phyloP scores from a whole-genome alignment of 2,888 invertebrate genomes.

The Drosophila barbarae region DNA sequence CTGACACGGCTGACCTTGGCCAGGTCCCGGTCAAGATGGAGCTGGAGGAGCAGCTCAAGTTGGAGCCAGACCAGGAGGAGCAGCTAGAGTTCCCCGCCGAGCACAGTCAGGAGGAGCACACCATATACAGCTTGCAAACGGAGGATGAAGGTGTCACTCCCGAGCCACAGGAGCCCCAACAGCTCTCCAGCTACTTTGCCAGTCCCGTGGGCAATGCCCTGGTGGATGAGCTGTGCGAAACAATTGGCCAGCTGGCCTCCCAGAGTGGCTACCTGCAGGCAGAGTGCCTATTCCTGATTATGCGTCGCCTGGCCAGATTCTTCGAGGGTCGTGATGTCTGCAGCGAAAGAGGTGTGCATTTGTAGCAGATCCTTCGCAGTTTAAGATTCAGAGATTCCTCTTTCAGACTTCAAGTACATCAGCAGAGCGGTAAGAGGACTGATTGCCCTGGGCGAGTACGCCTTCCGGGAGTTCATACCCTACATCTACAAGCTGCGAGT shows the following conservation, averaged over 20 bases:
- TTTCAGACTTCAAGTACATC: conserved; percentile 77
- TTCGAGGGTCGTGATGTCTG: conserved; percentile 69
- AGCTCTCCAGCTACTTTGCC: conserved; percentile 73
- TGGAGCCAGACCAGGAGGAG: conserved; percentile 15
- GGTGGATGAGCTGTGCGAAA: conserved; percentile 76
- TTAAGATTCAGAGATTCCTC: background rate
- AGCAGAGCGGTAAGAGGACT: conserved; percentile 76
- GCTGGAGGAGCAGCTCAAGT: conserved; percentile 11
- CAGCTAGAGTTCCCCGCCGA: conserved; percentile 36
- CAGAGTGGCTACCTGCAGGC: conserved; percentile 77
- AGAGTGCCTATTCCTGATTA: conserved; percentile 76
- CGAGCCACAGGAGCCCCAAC: conserved; percentile 51
- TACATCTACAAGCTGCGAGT: conserved; percentile 75
- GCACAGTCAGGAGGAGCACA: conserved; percentile 54
- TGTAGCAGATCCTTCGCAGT: background rate
- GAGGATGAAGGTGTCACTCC: conserved; percentile 64
- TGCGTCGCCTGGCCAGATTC: conserved; percentile 72
- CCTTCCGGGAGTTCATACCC: conserved; percentile 78
- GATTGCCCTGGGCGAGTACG: conserved; percentile 77
- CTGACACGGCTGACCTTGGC: conserved; percentile 2
- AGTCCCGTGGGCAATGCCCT: conserved; percentile 65
- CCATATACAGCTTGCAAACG: conserved; percentile 70
- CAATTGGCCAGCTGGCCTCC: conserved; percentile 75
- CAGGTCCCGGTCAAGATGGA: conserved; percentile 39
- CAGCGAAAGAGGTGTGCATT: conserved; percentile 65